Evolutionary conservation across 2,797 vertebrate species (phyloP).

Genomic region (Chloroceryle inda): DNA sequence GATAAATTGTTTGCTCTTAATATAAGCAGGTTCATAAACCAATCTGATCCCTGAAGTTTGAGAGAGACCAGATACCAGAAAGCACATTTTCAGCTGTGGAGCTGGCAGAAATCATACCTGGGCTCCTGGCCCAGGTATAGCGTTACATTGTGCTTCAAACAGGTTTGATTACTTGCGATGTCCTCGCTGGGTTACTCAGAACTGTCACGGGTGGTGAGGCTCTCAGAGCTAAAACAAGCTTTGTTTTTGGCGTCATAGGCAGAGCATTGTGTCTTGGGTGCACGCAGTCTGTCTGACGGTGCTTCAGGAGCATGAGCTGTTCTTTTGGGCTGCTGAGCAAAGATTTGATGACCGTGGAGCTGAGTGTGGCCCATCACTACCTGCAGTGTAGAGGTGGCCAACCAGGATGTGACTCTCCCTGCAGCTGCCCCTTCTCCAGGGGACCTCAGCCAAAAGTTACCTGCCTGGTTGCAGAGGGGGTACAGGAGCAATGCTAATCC

Average conservation of each 20-base stretch:
- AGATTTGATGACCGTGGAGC: fast-evolving
- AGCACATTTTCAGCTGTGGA: slow-evolving; percentile 36
- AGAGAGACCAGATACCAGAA: slow-evolving; percentile 66
- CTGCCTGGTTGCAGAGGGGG: fast-evolving
- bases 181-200: neutral
- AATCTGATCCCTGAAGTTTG: slow-evolving; percentile 52
- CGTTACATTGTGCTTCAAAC: fast-evolving
- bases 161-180: neutral
- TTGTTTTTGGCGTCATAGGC: neutral
- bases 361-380: neutral
- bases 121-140: slow-evolving; percentile 41
- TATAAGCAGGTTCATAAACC: slow-evolving; percentile 74
- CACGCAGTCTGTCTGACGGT: neutral
- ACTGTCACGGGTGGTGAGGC: neutral
- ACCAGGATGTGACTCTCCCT: neutral
- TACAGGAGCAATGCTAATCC: neutral
- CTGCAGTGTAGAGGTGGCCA: neutral
- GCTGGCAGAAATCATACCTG: slow-evolving; percentile 59
- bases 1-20: slow-evolving; percentile 71
- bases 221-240: neutral
- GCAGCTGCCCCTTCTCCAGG: neutral
- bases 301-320: fast-evolving
- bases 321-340: neutral
- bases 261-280: neutral
- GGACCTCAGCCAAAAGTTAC: neutral